Base-by-base conservation (phyloP, 2,797 vertebrate genomes). In the Stomatorhinus walkeri region DNA sequence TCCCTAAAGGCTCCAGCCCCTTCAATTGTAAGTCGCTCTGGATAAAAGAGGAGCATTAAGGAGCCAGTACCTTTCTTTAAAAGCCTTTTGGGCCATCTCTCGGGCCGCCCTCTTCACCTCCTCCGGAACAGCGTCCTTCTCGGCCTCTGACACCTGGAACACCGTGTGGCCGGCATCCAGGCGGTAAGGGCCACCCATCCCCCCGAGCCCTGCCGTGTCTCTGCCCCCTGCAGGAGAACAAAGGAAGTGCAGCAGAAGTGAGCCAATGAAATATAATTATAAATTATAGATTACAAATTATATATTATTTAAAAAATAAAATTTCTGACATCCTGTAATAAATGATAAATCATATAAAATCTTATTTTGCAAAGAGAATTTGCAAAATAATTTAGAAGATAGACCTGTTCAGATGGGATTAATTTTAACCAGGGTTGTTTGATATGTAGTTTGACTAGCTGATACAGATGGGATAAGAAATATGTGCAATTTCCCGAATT, bases 181-280 rank as follows among this genome's bases (percentile, higher is more conserved):
- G 0, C 98, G 96, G 86, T 99, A 99, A 0, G 98, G 98, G 0
- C 98, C 98, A 1, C 98, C 98, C 94, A 96, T 98, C 22, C 98
- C 98, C 2, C 98, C 98, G 1, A 99, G 94, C 0, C 98, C 98
- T 1, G 98, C 98, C 0, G 98, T 99, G 93, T 98, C 98, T 95
- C 98, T 96, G 91, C 98, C 98, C 0, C 98, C 98, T 99, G 90
- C 79, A 86, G 51, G 54, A 88, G 46, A 84, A 88, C 40, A 40
- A 1, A 7, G 87, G 22, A 10, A 84, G 22, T 9, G 2, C 54
- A 22, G 19, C 1, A 28, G 46, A 72, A 16, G 43, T 28, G 56
- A 56, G 1, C 52, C 4, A 61, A 22, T 7, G 4, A 76, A 76
- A 76, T 19, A 40, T 40, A 76, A 48, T 61, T 43, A 22, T 16